These are phyloP conservation scores for Huso huso DNA, from an alignment of 2,797 vertebrate genomes.

Conservation along the genomic window DNA sequence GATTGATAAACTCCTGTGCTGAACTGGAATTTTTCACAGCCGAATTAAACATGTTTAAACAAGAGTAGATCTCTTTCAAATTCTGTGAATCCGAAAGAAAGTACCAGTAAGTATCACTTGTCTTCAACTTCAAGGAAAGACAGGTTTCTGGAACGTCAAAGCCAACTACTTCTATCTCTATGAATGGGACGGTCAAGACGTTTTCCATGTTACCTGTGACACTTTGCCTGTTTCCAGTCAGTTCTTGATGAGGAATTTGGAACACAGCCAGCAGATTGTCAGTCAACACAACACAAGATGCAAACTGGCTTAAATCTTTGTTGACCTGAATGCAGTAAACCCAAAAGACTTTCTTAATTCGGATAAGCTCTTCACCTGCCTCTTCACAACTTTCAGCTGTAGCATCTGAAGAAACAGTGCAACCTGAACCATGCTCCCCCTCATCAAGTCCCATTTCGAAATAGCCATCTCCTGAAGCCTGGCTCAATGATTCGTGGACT, in stretches of 20 bases:
- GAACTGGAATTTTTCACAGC: constrained; percentile 33
- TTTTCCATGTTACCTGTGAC: constrained; percentile 62
- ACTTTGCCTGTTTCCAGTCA: constrained; percentile 48
- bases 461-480: constrained; percentile 75
- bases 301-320: constrained; percentile 59
- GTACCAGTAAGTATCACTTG: constrained; percentile 52
- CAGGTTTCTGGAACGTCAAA: constrained; percentile 74
- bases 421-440: constrained; percentile 50
- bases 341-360: constrained; percentile 69
- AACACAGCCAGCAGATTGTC: constrained; percentile 65
- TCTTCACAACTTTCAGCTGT: constrained; percentile 25
- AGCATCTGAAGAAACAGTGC: constrained; percentile 47
- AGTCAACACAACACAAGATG: constrained; percentile 74
- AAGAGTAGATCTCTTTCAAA: constrained; percentile 60
- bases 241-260: constrained; percentile 53
- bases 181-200: constrained; percentile 59
- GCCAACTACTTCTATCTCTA: constrained; percentile 58
- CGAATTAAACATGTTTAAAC: constrained; percentile 45
- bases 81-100: constrained; percentile 68
- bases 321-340: constrained; percentile 71
- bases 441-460: constrained; percentile 89
- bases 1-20: constrained; percentile 66
- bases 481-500: constrained; percentile 31
- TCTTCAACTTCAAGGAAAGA: constrained; percentile 61
- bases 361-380: constrained; percentile 36